phyloP scores from a whole-genome alignment of 2,888 invertebrate genomes.

The Pterostichus niger region DNA sequence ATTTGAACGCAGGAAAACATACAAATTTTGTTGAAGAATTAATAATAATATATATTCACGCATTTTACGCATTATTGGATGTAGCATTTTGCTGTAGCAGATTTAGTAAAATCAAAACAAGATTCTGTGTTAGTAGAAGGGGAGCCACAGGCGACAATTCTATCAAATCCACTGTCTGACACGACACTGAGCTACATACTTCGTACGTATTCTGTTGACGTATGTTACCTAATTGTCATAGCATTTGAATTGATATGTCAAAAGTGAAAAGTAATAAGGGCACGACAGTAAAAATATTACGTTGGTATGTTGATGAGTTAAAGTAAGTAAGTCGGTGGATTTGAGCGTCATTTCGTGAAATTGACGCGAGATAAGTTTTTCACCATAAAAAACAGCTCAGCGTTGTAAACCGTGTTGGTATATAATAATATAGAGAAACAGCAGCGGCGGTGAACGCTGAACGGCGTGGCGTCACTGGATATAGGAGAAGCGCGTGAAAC shows the following conservation, averaged over 20 bases:
- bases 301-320: slow-evolving; percentile 3
- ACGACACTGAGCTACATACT: no score
- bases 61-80: no score
- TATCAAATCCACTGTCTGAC: no score
- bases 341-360: slow-evolving; percentile 39
- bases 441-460: slow-evolving; percentile 29
- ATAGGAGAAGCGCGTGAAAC: slow-evolving; percentile 62
- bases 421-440: slow-evolving; percentile 60
- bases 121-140: no score
- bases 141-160: no score
- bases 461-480: slow-evolving; percentile 38
- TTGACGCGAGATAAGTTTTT: slow-evolving; percentile 62
- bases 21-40: no score
- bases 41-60: no score
- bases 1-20: no score
- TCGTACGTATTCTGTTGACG: no score
- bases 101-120: no score
- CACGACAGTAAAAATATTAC: not conserved
- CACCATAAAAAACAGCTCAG: slow-evolving; percentile 61
- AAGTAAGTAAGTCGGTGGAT: slow-evolving; percentile 21
- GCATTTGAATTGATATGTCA: not conserved
- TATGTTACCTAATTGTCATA: no score
- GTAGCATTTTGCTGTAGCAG: no score
- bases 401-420: slow-evolving; percentile 51
- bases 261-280: not conserved